Percentiles rank a stretch among this genome's conserved stretches.
phyloP scores from a whole-genome alignment of 2,797 vertebrate genomes.

The Ara ararauna region DNA sequence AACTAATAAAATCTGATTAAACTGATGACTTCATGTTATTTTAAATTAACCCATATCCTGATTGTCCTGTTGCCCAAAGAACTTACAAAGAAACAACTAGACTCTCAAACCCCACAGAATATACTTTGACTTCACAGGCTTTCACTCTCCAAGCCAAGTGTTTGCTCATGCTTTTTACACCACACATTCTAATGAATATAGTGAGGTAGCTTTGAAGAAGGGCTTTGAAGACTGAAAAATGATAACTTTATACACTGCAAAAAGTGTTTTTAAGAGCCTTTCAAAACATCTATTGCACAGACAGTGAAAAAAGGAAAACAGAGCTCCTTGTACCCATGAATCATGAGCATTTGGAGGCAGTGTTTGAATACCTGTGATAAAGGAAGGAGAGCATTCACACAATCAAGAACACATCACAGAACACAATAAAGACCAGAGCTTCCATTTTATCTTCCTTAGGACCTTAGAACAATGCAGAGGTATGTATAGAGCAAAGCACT shows the following conservation, averaged over 20 bases:
- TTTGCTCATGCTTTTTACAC: not conserved
- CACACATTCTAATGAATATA: not conserved
- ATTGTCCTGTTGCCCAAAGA: not conserved
- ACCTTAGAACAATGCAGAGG: not conserved
- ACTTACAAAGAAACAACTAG: not conserved
- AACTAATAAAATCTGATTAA: not conserved
- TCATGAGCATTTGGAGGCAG: fast-evolving
- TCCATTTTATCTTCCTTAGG: not conserved
- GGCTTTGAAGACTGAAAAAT: not conserved
- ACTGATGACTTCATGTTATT: not conserved
- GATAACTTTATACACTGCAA: not conserved
- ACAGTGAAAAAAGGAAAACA: not conserved
- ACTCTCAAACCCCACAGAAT: not conserved
- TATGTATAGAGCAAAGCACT: not conserved
- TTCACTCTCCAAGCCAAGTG: not conserved
- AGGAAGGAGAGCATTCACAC: not conserved
- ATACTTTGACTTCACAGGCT: not conserved
- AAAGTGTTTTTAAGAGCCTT: not conserved
- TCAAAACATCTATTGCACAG: not conserved
- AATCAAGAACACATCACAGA: not conserved
- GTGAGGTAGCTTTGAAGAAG: not conserved
- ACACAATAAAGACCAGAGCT: not conserved
- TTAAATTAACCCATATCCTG: not conserved
- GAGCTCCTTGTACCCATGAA: not conserved
- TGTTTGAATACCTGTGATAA: not conserved